Conservation (phyloP, 2,888 invertebrate genomes). For the Rhorus exstirpatorius region DNA sequence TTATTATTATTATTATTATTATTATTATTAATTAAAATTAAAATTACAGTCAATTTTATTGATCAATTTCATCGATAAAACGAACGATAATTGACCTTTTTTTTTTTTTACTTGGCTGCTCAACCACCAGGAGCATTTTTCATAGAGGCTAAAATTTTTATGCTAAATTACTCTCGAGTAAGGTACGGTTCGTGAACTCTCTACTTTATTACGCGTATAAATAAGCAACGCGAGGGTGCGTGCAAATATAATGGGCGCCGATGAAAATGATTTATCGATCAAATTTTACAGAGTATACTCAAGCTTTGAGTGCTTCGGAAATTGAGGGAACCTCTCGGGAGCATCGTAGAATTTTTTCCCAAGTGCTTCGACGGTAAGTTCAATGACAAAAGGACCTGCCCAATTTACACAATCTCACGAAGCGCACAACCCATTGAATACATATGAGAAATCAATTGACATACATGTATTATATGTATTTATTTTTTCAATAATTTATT, state of each 20-base stretch:
- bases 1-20: background rate
- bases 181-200: slow-evolving; percentile 47
- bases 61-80: background rate
- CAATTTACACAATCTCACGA: slow-evolving; percentile 43
- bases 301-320: slow-evolving; percentile 13
- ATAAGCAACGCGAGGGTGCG: slow-evolving; percentile 31
- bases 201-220: slow-evolving; percentile 10
- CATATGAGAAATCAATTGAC: slow-evolving; percentile 1
- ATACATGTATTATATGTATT: background rate
- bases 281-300: slow-evolving; percentile 56
- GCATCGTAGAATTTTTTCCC: slow-evolving; percentile 23
- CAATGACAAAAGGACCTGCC: background rate
- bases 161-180: slow-evolving; percentile 48
- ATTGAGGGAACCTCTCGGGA: slow-evolving; percentile 21
- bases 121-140: slow-evolving; percentile 17
- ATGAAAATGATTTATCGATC: slow-evolving; percentile 61
- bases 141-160: slow-evolving; percentile 26
- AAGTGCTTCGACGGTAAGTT: background rate
- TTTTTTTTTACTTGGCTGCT: background rate
- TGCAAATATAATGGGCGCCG: slow-evolving; percentile 44
- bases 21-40: no score
- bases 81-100: slow-evolving; percentile 7
- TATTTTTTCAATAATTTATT: slow-evolving; percentile 57
- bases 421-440: background rate
- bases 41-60: background rate